Base-by-base conservation (phyloP, 1,140 invertebrate species). In the Plutomurus gul region DNA sequence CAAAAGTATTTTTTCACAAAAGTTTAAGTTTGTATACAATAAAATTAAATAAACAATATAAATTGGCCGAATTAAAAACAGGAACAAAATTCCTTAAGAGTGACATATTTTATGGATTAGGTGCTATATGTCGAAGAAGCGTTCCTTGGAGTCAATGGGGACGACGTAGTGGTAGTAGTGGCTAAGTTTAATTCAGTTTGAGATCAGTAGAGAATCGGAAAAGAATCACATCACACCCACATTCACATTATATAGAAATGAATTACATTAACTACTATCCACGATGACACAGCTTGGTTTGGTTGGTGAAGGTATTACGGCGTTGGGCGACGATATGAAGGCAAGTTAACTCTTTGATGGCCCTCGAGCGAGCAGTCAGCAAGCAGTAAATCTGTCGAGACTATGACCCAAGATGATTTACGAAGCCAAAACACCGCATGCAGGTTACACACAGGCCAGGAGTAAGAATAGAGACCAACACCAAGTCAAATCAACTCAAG, bases 371-470 rank as follows among this genome's bases (percentile, higher is more conserved):
- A 81, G 80, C 78, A 83, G 82, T 83, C 82, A 83, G 82, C 82
- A 83, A 83, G 82, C 80, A 83, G 80, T 83, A 83, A 83, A 83
- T 83, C 82, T 83, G 82, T 83, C 82, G 75, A 79, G 82, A 74
- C 47, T 83, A 83, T 83, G 82, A 83, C 82, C 79, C 60, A 49
- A 74, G 51, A 81, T 83, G 82, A 81, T 83, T 83, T 83, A 83
- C 80, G 80, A 77, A 81, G 74, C 76, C 71, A 80, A 82, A 77
- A 82, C 74, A 77, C 78, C 75, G 75, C 65, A 80, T 76, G 70
- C 60, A 82, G 43, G 78, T 75, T 75, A 79, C 72, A 65, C 33
- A 74, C 39, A 79, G 76, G 76, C 65, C 76, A 72, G 43, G 40
- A 27, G 72, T 65, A 78, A 78, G 56, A 65, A 65, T 65, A 33